phyloP scores from a whole-genome alignment of 2,797 vertebrate genomes.

The Muscicapa comitata region DNA sequence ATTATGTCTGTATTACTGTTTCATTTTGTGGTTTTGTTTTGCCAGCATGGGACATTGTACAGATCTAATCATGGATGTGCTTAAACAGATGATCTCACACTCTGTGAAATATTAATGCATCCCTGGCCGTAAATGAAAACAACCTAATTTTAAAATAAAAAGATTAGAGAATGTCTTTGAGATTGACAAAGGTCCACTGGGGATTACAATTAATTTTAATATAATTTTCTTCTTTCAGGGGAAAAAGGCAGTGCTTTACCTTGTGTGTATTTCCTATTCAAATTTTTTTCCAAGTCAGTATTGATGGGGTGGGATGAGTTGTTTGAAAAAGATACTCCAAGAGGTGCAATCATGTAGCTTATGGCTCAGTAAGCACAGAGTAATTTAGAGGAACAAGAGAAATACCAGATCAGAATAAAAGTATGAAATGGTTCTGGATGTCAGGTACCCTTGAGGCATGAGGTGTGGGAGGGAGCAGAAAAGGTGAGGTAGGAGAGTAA shows the following conservation, averaged over 20 bases:
- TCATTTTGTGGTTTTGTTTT: neutral
- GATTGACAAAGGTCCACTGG: neutral
- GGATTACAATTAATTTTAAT: constrained; percentile 5
- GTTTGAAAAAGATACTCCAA: neutral
- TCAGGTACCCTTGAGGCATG: rapidly evolving
- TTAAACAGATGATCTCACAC: constrained; percentile 34
- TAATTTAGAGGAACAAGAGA: neutral
- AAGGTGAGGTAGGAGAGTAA: neutral
- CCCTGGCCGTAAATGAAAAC: constrained; percentile 17
- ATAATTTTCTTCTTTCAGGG: neutral
- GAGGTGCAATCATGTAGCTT: rapidly evolving
- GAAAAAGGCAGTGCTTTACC: neutral
- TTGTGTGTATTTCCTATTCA: neutral
- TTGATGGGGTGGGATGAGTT: neutral
- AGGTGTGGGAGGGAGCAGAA: neutral
- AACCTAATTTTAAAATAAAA: neutral
- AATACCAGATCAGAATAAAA: neutral
- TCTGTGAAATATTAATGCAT: neutral
- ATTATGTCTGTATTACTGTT: neutral
- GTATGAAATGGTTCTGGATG: neutral
- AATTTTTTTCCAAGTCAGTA: neutral
- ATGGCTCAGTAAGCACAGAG: neutral
- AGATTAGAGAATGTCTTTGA: neutral
- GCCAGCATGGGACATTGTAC: neutral
- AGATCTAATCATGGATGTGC: neutral